Evolutionary conservation across 2,113 vertebrate species (phyloP), one percentile per base, ranked within the genome.

Genomic region (Coryphaenoides rupestris): DNA sequence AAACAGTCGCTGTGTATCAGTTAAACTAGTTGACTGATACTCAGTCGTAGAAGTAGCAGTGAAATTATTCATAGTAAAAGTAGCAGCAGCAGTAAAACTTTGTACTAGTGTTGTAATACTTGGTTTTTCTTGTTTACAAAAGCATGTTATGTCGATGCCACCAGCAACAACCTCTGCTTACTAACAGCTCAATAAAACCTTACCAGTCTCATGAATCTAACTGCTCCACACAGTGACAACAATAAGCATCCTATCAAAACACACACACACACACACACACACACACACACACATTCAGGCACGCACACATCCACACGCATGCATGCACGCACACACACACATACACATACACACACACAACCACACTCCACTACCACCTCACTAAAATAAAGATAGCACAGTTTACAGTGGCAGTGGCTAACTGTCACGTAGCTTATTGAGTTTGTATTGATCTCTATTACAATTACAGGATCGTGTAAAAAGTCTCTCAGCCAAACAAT

Each of bases 381-480:
- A 40, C 33, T 40, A 40, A 26, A 26, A 26, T 26, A 26, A 26
- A 12, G 13, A 40, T 40, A 40, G 13, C 13, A 2, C 33, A 40
- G 33, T 40, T 40, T 40, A 40, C 33, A 40, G 33, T 9, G 33
- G 7, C 79, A 76, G 65, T 62, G 72, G 68, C 84, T 73, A 80
- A 84, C n/a, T n/a, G 33, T 40, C 76, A 75, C 76, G 59, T 56
- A 53, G 62, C 75, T 75, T 80, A 87, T 81, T 75, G 76, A 70
- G 69, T 89, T 88, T 85, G 63, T 73, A 88, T 87, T 64, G 86
- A 89, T 84, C 85, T 62, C 63, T 81, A 79, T 86, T 81, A 79
- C 73, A 77, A 86, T 87, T 84, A 79, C 73, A 45, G 65, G 24
- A 4, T 67, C 66, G 76, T 64, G 78, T 79, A 77, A 77, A 85